Evolutionary conservation across 2,797 vertebrate genomes (phyloP).

Genomic region (Chaenodraco wilsoni): DNA sequence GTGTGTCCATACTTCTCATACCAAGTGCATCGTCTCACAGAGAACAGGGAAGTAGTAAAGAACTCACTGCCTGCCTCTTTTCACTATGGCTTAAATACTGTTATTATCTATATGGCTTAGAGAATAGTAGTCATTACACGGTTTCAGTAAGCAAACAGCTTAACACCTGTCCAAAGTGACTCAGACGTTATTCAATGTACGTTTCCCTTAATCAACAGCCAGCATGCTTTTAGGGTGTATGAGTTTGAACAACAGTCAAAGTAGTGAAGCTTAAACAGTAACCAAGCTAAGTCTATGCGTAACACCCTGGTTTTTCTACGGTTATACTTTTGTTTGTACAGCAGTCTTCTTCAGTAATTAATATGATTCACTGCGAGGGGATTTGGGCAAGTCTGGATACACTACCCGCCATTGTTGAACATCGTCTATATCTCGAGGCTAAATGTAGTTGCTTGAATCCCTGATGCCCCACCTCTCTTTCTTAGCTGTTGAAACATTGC

Average conservation of each 20-base stretch:
- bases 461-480: constrained; percentile 65
- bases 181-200: constrained; percentile 51
- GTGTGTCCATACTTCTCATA: constrained; percentile 30
- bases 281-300: neutral
- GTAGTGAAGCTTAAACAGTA: constrained; percentile 1
- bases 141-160: constrained; percentile 51
- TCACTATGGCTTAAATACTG: constrained; percentile 48
- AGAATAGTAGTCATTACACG: constrained; percentile 46
- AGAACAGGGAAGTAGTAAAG: neutral
- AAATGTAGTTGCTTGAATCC: constrained; percentile 54
- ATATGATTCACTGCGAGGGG: constrained; percentile 57
- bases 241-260: constrained; percentile 27
- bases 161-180: constrained; percentile 45
- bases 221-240: neutral
- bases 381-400: constrained; percentile 39
- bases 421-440: constrained; percentile 62
- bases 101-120: constrained; percentile 54
- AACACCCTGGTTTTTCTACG: neutral
- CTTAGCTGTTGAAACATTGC: constrained; percentile 71
- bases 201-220: constrained; percentile 50
- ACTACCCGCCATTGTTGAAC: constrained; percentile 62
- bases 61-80: constrained; percentile 8
- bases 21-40: constrained; percentile 23
- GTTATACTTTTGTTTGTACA: constrained; percentile 22
- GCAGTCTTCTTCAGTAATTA: constrained; percentile 41